phyloP scores from a whole-genome alignment of 1,140 invertebrate species.

The Cherax destructor region DNA sequence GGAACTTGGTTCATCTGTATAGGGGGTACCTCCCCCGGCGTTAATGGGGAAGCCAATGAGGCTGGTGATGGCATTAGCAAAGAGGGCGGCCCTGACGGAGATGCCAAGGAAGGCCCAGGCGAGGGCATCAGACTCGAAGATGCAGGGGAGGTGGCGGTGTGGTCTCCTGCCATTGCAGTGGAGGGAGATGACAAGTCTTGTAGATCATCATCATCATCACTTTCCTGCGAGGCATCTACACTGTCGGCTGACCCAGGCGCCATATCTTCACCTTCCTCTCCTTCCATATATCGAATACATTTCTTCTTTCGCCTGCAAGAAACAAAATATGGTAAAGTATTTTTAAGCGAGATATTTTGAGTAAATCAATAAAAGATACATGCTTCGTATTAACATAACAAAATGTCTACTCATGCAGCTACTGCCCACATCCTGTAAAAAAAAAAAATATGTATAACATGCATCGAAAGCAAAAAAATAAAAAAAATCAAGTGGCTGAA shows the following conservation, averaged over 20 bases:
- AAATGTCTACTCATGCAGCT: constrained; percentile 69
- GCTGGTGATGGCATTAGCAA: constrained; percentile 70
- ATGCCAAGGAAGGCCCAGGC: constrained; percentile 70
- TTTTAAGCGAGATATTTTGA: background rate
- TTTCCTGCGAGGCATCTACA: constrained; percentile 72
- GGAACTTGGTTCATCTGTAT: constrained; percentile 74
- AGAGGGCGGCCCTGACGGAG: constrained; percentile 69
- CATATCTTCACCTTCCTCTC: constrained; percentile 67
- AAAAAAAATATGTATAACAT: constrained; percentile 53
- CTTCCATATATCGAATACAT: constrained; percentile 94
- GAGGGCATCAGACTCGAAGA: constrained; percentile 71
- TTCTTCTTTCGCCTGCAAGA: constrained; percentile 97
- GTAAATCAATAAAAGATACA: constrained; percentile 46
- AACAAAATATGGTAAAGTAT: constrained; percentile 37
- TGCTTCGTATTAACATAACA: constrained; percentile 48
- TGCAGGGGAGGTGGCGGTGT: constrained; percentile 69
- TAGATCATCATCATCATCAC: constrained; percentile 68
- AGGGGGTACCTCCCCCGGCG: constrained; percentile 69
- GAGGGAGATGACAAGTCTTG: constrained; percentile 69
- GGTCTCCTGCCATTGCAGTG: constrained; percentile 62
- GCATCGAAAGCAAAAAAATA: constrained; percentile 63
- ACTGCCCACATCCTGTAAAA: constrained; percentile 69
- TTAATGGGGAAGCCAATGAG: constrained; percentile 69
- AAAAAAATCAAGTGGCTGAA: constrained; percentile 34
- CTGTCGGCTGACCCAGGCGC: constrained; percentile 67